Conservation (phyloP, 2,888 invertebrate genomes). For the Chrysopilus asiliformis region DNA sequence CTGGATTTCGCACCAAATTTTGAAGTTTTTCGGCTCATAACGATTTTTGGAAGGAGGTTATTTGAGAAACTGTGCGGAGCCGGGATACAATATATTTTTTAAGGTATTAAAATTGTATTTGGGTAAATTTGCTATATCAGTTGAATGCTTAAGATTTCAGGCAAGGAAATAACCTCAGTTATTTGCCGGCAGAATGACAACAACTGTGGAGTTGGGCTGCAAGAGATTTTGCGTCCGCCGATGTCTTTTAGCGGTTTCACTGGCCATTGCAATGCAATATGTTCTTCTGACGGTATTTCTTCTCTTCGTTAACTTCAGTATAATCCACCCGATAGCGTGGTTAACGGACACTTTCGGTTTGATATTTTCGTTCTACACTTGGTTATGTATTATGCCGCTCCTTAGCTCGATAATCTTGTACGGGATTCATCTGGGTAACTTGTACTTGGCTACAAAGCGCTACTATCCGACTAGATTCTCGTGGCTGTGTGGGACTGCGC, state of each 20-base stretch:
- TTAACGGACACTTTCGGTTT: slow-evolving; percentile 44
- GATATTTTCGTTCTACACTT: slow-evolving; percentile 42
- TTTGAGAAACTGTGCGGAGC: too few species aligned
- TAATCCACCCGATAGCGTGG: slow-evolving; percentile 53
- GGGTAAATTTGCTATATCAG: too few species aligned
- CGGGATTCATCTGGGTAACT: slow-evolving; percentile 57
- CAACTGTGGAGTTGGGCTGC: slow-evolving; percentile 19
- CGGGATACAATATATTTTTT: too few species aligned
- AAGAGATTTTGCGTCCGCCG: slow-evolving; percentile 27
- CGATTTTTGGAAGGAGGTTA: too few species aligned
- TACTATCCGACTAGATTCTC: slow-evolving; percentile 54
- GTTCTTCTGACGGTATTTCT: slow-evolving; percentile 39
- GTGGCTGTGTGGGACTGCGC: slow-evolving; percentile 48
- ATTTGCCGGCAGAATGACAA: too few species aligned
- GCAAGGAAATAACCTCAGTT: too few species aligned
- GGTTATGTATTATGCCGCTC: slow-evolving; percentile 50
- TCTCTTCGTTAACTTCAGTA: slow-evolving; percentile 45
- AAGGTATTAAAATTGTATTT: too few species aligned
- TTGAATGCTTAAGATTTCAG: too few species aligned
- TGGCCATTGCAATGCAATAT: slow-evolving; percentile 45
- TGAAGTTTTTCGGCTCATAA: too few species aligned
- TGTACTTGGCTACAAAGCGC: slow-evolving; percentile 46
- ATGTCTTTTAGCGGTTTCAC: slow-evolving; percentile 39
- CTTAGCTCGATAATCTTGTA: slow-evolving; percentile 50
- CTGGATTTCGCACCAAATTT: too few species aligned